Conservation (phyloP, 2,888 invertebrate genomes). For the Microctonus aethiopoides region DNA sequence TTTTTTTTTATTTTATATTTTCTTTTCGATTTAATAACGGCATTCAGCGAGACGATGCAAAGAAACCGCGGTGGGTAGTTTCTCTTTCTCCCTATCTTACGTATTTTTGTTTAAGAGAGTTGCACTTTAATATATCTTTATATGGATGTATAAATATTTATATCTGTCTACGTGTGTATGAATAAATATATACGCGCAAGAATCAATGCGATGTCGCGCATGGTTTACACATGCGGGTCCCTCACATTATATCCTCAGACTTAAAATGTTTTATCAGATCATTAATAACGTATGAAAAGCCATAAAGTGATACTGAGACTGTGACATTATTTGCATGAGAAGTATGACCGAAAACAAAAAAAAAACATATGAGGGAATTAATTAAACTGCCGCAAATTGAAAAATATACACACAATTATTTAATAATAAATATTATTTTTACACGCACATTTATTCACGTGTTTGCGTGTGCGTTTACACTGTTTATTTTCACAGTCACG, state of each 20-base stretch:
- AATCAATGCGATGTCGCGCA: background rate
- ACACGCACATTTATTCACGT: conserved; percentile 52
- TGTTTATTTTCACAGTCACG: too few species aligned
- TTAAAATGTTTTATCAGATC: conserved; percentile 61
- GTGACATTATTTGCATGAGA: conserved; percentile 55
- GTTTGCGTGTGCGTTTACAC: conserved; percentile 40
- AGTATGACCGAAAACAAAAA: conserved; percentile 52
- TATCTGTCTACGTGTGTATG: too few species aligned
- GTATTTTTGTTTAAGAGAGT: too few species aligned
- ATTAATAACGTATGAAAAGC: conserved; percentile 56
- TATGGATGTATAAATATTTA: background rate
- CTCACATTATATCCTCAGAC: conserved; percentile 38
- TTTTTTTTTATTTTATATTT: conserved; percentile 52
- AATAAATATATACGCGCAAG: background rate
- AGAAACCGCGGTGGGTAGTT: conserved; percentile 9
- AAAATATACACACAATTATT: background rate
- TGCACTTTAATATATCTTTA: background rate
- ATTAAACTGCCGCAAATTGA: background rate
- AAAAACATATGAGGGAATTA: conserved; percentile 29
- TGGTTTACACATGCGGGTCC: conserved; percentile 1
- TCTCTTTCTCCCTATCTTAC: background rate
- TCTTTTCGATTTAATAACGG: conserved; percentile 46
- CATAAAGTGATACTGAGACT: conserved; percentile 50
- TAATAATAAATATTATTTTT: background rate
- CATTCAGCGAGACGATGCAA: conserved; percentile 22